Percentiles rank a stretch among this genome's conserved stretches.
Conservation (phyloP, 2,888 invertebrate species). For the Eristalis pertinax region DNA sequence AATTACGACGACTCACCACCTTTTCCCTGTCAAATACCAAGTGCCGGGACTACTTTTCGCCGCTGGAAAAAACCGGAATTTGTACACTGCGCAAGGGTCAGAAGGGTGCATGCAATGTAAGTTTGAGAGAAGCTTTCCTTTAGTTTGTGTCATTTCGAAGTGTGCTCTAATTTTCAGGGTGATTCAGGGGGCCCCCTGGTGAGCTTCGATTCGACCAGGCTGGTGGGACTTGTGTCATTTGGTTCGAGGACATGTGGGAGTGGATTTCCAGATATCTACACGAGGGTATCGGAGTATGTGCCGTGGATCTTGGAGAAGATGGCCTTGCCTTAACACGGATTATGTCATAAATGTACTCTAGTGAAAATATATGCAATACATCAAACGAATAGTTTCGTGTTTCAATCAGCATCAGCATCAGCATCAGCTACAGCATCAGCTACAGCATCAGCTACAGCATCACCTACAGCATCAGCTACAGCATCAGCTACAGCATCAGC, state of each 20-base stretch:
- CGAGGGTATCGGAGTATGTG: constrained; percentile 79
- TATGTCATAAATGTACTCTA: background rate
- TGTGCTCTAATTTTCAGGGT: constrained; percentile 42
- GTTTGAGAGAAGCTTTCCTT: background rate
- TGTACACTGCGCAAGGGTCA: background rate
- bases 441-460: too few relatives aligned
- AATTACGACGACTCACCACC: constrained; percentile 77
- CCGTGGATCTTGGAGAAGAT: constrained; percentile 78
- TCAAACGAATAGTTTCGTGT: too few relatives aligned
- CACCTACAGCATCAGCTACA: too few relatives aligned
- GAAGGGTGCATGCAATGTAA: constrained; percentile 38
- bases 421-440: too few relatives aligned
- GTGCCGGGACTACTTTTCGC: constrained; percentile 74
- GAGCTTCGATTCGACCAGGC: constrained; percentile 40
- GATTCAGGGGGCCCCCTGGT: constrained; percentile 74
- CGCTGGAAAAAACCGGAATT: background rate
- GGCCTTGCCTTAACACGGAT: constrained; percentile 36
- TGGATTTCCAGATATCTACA: constrained; percentile 75
- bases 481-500: too few relatives aligned
- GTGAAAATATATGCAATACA: too few relatives aligned
- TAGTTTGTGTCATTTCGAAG: constrained; percentile 4
- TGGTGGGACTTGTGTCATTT: constrained; percentile 73
- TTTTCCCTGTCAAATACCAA: constrained; percentile 77
- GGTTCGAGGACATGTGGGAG: constrained; percentile 53
- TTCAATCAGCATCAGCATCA: too few relatives aligned